Base-by-base conservation (phyloP, 2,113 vertebrate species). In the Indicator indicator region DNA sequence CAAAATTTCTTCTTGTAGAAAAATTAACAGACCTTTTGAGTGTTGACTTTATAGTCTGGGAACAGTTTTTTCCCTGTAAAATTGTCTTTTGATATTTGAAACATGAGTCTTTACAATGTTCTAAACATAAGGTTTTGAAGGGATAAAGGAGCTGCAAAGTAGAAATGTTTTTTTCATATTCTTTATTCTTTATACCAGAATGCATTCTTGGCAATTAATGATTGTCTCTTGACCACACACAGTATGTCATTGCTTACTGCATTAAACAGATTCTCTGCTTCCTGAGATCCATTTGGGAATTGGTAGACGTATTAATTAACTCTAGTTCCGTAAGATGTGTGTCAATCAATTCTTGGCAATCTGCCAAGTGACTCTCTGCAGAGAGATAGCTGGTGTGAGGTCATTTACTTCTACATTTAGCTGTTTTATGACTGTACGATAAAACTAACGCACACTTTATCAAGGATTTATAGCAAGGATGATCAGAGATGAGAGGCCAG, bases 241-340 rank as follows among this genome's bases (percentile, higher is more conserved):
- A 94, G 91, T 91, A 97, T 96, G 93, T 94, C 95, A 97, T 92
- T 97, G 96, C 96, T 98, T 97, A 92, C 95, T 96, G 76, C 94
- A 95, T 97, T 97, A 97, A 97, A 94, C 83, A 97, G 96, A 97
- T 98, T 97, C 97, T 97, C 90, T 95, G 91, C 96, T 98, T 97
- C 96, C 96, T 95, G 90, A 94, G 85, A 89, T 95, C 77, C 97
- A 85, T 91, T 97, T 97, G 97, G 97, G 97, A 97, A 97, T 98
- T 97, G 96, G 93, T 95, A 97, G 96, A 96, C 95, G 65, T 97
- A 97, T 98, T 98, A 97, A 98, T 98, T 98, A 98, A 97, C 91
- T 98, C 95, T 81, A 96, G 95, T 93, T 97, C 96, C 42, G 26
- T 97, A 96, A 97, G 97, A 98, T 97, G 55, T 86, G 77, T 97